Evolutionary conservation across 1,140 invertebrate genomes (phyloP), one percentile per base, ranked within the genome.

Genomic region (Zelostemma sp.): DNA sequence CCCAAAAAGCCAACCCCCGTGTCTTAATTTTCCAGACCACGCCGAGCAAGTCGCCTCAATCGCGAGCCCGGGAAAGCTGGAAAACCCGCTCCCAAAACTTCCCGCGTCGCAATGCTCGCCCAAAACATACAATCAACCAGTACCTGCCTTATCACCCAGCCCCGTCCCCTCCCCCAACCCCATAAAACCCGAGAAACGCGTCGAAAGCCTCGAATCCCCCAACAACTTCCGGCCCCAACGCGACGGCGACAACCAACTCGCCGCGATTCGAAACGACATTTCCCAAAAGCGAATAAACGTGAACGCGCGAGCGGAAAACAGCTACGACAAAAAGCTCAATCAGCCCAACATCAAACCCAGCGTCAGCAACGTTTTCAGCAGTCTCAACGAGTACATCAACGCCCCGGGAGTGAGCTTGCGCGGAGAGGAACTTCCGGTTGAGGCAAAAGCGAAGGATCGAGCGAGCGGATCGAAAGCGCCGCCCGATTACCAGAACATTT

Each of bases 361-460:
- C 19, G 87, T 88, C 14, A 88, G 86, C 41, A 88, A 90, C 75
- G 88, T 90, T 17, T 90, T 90, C 68, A 88, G 86, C 64, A 90
- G 89, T 72, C 79, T 90, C n/a, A 89, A 89, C 41, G 89, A 90
- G 19, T 90, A 89, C 70, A 84, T 89, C 25, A 89, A 87, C 68
- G 78, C 80, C 16, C 76, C 84, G 15, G 79, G 76, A 33, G 74
- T 68, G 17, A 81, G 73, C 48, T 70, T 71, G 50, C 66, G 64
- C 19, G 60, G 66, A n/a, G 68, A 77, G 9, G 51, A 60, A 41
- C 25, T 38, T 15, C 40, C 47, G 19, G 0, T 55, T 0, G 59
- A 67, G 41, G 47, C 65, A 14, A 33, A 9, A 6, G 15, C n/a
- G 4, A 31, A 47, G 9, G 67, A 64, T 9, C 47, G 1, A 19